A percentile compares a stretch with the other conserved stretches of the same genome.
These are phyloP conservation scores for Odontesthes bonariensis DNA, from an alignment of 2,113 vertebrate genomes.

Conservation along the genomic window DNA sequence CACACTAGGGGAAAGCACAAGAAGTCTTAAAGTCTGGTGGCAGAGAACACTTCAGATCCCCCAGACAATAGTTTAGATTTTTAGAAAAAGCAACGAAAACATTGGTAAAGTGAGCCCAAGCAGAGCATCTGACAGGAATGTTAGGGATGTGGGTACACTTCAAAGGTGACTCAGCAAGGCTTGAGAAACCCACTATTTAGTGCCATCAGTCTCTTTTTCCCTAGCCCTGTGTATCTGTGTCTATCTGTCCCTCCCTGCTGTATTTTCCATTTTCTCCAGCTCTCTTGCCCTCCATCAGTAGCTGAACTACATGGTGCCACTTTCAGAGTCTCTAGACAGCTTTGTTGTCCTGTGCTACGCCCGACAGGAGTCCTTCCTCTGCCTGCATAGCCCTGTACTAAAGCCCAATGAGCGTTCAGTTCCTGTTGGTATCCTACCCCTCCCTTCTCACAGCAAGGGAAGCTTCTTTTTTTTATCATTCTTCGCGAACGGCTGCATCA, in stretches of 20 bases:
- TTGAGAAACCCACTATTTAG: constrained; percentile 32
- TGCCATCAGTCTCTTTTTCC: constrained; percentile 3
- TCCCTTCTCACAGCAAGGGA: constrained; percentile 6
- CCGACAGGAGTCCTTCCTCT: constrained; percentile 13
- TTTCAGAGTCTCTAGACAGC: constrained; percentile 1
- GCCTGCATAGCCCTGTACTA: constrained; percentile 1
- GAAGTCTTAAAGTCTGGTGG: background rate
- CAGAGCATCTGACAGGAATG: constrained; percentile 34
- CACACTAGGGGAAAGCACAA: background rate
- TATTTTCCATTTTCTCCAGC: constrained; percentile 22
- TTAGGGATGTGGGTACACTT: constrained; percentile 31
- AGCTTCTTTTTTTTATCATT: background rate
- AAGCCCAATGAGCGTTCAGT: constrained; percentile 30
- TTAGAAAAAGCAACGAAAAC: constrained; percentile 18
- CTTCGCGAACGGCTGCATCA: constrained; percentile 20
- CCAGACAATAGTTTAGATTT: constrained; percentile 41
- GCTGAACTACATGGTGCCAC: constrained; percentile 9
- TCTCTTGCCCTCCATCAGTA: constrained; percentile 29
- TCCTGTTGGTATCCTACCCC: constrained; percentile 13
- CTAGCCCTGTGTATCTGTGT: constrained; percentile 26
- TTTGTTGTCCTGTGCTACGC: constrained; percentile 14
- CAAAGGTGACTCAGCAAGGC: constrained; percentile 50
- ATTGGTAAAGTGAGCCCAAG: constrained; percentile 31
- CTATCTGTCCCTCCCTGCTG: background rate
- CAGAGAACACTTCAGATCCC: constrained; percentile 15